A percentile compares a stretch with the other conserved stretches of the same genome.
phyloP scores from a whole-genome alignment of 2,888 invertebrate species.

The Tenthredo amoena region DNA sequence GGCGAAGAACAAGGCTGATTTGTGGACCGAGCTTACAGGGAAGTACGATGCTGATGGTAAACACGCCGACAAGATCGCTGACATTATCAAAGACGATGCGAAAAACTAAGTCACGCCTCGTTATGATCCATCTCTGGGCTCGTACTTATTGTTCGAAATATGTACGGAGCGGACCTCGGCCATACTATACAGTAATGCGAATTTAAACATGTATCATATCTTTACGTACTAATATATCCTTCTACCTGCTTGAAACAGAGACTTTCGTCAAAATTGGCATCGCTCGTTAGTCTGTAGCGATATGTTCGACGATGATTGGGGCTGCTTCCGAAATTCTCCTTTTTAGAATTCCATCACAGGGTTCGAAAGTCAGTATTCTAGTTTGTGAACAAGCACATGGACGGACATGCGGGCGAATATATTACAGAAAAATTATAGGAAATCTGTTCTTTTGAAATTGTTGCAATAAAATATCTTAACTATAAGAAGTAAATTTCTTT shows the following conservation, averaged over 20 bases:
- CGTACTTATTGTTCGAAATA: neutral
- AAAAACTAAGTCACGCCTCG: neutral
- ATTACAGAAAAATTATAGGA: neutral
- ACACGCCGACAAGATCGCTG: slow-evolving; percentile 80
- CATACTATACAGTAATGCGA: neutral
- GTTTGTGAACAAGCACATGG: neutral
- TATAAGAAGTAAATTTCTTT: neutral
- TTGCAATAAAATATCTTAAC: slow-evolving; percentile 13
- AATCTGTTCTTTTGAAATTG: slow-evolving; percentile 13
- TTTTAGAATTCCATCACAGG: neutral
- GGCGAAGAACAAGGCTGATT: slow-evolving; percentile 82
- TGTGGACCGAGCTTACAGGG: slow-evolving; percentile 82
- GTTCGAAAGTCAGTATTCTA: neutral
- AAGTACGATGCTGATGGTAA: slow-evolving; percentile 84
- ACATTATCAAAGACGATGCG: slow-evolving; percentile 64
- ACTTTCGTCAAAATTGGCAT: neutral
- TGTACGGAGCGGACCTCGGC: neutral
- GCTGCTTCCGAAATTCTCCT: neutral
- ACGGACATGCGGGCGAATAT: neutral
- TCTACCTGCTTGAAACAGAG: neutral
- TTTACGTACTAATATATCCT: neutral
- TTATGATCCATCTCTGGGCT: neutral
- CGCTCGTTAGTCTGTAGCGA: neutral
- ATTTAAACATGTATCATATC: neutral
- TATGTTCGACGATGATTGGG: neutral